Conservation (phyloP, 2,888 invertebrate species). For the Carcina quercana region DNA sequence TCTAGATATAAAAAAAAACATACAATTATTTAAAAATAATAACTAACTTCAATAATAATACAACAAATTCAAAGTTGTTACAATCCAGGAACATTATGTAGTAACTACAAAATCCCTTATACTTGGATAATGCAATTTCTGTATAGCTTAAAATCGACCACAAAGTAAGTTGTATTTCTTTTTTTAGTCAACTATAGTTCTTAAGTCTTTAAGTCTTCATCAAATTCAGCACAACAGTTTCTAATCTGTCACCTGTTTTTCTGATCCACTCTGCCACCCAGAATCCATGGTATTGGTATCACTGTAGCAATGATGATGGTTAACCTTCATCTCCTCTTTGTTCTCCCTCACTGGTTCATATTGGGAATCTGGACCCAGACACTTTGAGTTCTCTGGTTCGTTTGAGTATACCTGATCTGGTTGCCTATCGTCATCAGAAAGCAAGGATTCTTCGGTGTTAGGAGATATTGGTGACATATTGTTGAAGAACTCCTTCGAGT, state of each 20-base stretch:
- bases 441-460: slow-evolving; percentile 57
- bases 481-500: slow-evolving; percentile 45
- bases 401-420: slow-evolving; percentile 46
- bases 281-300: slow-evolving; percentile 79
- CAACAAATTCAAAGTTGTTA: too few relatives aligned
- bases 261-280: slow-evolving; percentile 81
- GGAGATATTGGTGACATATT: slow-evolving; percentile 54
- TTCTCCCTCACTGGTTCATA: slow-evolving; percentile 57
- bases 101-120: too few relatives aligned
- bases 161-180: too few relatives aligned
- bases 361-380: slow-evolving; percentile 57
- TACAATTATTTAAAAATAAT: too few relatives aligned
- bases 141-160: too few relatives aligned
- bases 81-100: too few relatives aligned
- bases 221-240: too few relatives aligned
- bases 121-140: too few relatives aligned
- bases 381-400: slow-evolving; percentile 50
- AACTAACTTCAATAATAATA: too few relatives aligned
- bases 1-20: too few relatives aligned
- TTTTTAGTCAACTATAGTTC: too few relatives aligned
- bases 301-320: slow-evolving; percentile 71
- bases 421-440: slow-evolving; percentile 50
- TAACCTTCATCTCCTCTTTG: slow-evolving; percentile 51
- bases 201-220: too few relatives aligned
- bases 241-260: slow-evolving; percentile 72